phyloP scores from a whole-genome alignment of 30 jellyfish, hydroid and myxozoan species.

The Cassiopea andromeda region DNA sequence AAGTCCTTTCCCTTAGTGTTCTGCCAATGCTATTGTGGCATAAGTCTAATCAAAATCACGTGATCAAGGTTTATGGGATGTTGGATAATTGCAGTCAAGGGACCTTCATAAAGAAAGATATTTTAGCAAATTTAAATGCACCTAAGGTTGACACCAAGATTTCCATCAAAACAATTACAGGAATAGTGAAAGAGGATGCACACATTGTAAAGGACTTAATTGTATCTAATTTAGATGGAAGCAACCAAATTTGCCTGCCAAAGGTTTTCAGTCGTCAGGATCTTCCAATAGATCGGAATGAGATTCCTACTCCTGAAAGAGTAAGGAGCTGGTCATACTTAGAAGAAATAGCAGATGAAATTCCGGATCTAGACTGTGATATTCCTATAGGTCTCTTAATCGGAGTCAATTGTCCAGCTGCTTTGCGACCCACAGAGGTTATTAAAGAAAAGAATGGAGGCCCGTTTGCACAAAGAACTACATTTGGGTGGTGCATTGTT shows the following conservation, averaged over 20 bases:
- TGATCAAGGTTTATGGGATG: slow-evolving; percentile 1
- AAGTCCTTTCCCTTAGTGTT: neutral
- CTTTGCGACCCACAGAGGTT: slow-evolving; percentile 31
- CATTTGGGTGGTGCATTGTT: slow-evolving; percentile 36
- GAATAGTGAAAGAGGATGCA: slow-evolving; percentile 16
- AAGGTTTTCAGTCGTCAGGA: slow-evolving; percentile 18
- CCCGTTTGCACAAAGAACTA: slow-evolving; percentile 44
- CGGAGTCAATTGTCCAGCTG: slow-evolving; percentile 47
- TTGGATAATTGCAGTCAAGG: slow-evolving; percentile 46
- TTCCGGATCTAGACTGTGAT: slow-evolving; percentile 26
- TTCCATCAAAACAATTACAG: slow-evolving; percentile 44
- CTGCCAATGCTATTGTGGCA: slow-evolving; percentile 8
- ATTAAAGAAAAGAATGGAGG: slow-evolving; percentile 14
- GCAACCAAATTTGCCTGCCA: slow-evolving; percentile 54
- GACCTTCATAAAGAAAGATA: slow-evolving; percentile 15
- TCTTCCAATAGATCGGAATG: slow-evolving; percentile 41
- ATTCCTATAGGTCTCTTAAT: slow-evolving; percentile 44
- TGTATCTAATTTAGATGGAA: slow-evolving; percentile 28
- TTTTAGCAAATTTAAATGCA: slow-evolving; percentile 5
- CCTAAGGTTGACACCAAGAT: slow-evolving; percentile 17
- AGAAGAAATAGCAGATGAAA: slow-evolving; percentile 33
- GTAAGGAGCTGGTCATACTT: slow-evolving; percentile 24
- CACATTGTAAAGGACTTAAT: slow-evolving; percentile 13
- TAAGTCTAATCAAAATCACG: neutral
- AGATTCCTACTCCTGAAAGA: slow-evolving; percentile 40